Evolutionary conservation across 1,140 invertebrate species (phyloP), one percentile per base, ranked within the genome.

Genomic region (Ladona fulva): DNA sequence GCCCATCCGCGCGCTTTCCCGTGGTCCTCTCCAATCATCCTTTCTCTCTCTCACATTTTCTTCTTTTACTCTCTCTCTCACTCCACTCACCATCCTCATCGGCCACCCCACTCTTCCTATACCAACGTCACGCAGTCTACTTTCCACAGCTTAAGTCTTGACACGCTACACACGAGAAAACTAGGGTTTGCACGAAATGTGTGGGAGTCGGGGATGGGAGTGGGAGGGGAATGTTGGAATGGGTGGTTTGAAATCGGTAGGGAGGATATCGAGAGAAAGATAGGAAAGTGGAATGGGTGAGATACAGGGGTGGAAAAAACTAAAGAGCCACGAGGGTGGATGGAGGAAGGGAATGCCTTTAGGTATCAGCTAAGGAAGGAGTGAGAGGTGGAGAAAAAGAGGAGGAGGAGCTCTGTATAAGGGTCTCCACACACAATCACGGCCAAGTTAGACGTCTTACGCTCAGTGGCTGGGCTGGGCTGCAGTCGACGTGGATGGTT

Each of bases 221-320:
- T 10, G 44, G 44, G 52, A 66, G 52, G 52, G n/a, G 52, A 12
- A 22, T 12, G 52, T 19, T 77, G 59, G 77, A 52, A 42, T 16
- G 24, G 42, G 42, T 25, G 52, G 25, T 24, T 24, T 19, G 29
- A 76, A 25, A 74, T n/a, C 24, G 19, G 19, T 59, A 74, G 29
- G 66, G 42, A 42, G 37, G 78, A 79, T 25, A 37, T 19, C 5
- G 42, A 78, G 78, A 52, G 42, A 37, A 24, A 52, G 78, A 42
- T 24, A 29, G 73, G 24, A 29, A 37, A 19, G 74, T 14, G 24
- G 12, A 14, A 24, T 75, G 24, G n/a, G n/a, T n/a, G 25, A 24
- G n/a, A 11, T 24, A 8, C 10, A 12, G 74, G 52, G 42, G n/a
- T 24, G 44, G 25, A 42, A 29, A 44, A 16, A 74, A 59, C 25